Base-by-base conservation (phyloP, 1,140 invertebrate species). In the Polypedilum pembai region DNA sequence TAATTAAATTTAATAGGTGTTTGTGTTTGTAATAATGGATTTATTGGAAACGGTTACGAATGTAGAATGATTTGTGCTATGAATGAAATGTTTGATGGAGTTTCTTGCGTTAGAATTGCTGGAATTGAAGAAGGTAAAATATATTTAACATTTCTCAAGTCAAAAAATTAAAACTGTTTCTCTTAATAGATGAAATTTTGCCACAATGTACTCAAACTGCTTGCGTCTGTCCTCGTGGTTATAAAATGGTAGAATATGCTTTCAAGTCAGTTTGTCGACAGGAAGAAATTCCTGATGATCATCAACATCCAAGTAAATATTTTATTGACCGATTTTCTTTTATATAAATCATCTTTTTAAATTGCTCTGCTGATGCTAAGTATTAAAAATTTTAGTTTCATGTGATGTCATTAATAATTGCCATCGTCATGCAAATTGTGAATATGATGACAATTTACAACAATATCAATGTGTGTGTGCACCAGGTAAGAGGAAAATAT, bases 371-470 rank as follows among this genome's bases (percentile, higher is more conserved):
- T 33, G 24, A 33, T 33, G 24, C 8, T 69, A 45, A 69, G 45
- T 73, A 45, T 40, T 73, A 3, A 74, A 41, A 69, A 69, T 40
- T 86, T 74, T 79, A 89, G 87, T 85, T 78, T 86, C 88, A 24
- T 94, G 92, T 80, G 89, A 91, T 79, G 87, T 87, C 73, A 82
- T 92, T 33, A 87, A 89, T 76, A 90, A 88, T 78, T 96, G 94
- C 79, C 88, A 92, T 77, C 81, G 85, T 15, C 87, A 94, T 80
- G 93, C 92, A 12, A 86, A 89, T 72, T 96, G 94, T 79, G 79
- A 89, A 15, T 92, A 87, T 79, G 84, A 87, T 76, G 77, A 84
- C 1, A 81, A 80, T 63, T 82, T 82, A 8, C 79, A 84, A 78
- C 80, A 82, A 7, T 92, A 93, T 78, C 83, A 88, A 63, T 97